Evolutionary conservation across 2,888 invertebrate genomes (phyloP).

Genomic region (Sepiola atlantica): DNA sequence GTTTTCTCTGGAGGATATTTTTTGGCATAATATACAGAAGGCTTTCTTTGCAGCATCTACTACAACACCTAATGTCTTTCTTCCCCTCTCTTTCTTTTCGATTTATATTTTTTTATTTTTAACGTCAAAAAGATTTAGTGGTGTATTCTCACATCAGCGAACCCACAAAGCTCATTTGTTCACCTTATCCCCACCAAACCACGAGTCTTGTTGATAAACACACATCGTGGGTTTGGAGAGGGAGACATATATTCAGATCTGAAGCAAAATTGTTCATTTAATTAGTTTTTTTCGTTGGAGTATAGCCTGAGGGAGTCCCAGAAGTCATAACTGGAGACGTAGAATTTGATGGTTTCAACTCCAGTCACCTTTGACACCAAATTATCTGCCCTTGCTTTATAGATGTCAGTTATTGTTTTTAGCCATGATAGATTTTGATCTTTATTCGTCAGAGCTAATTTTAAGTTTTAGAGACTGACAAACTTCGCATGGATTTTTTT

Average conservation of each 20-base stretch:
- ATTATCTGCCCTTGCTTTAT: slow-evolving; percentile 5
- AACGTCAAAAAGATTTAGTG: not conserved
- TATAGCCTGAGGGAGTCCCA: not conserved
- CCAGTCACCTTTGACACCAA: not conserved
- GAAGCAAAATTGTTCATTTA: not conserved
- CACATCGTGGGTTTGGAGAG: not conserved
- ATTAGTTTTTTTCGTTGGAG: not conserved
- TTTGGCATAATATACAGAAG: not conserved
- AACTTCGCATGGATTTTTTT: not conserved
- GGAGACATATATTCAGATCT: not conserved
- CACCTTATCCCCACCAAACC: not conserved
- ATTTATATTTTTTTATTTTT: not conserved
- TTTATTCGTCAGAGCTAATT: not conserved
- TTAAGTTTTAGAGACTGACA: not conserved
- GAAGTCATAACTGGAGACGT: not conserved
- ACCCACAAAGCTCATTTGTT: not conserved
- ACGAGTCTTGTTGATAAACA: not conserved
- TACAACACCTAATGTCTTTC: not conserved
- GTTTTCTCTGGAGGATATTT: not conserved
- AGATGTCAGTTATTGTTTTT: not conserved
- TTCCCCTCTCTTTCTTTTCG: not conserved
- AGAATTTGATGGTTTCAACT: not conserved
- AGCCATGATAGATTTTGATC: not conserved
- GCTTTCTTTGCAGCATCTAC: not conserved
- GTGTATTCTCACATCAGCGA: not conserved